Evolutionary conservation across 1,140 invertebrate species (phyloP).

Genomic region (Anagrus nilaparvatae): DNA sequence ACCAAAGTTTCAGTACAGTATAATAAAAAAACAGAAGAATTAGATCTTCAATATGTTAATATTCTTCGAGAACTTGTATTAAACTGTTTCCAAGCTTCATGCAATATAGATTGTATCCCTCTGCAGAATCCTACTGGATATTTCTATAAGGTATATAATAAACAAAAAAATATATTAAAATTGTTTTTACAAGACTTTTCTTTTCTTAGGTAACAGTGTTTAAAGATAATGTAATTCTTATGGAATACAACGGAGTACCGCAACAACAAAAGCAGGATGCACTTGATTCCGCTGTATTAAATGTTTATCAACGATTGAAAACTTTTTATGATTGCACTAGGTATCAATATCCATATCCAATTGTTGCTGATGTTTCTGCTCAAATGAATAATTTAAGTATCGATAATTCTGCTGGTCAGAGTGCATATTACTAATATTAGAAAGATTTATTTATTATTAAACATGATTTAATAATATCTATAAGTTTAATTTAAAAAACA

Average conservation of each 20-base stretch:
- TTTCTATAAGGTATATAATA: conserved; percentile 25
- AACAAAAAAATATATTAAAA: neutral
- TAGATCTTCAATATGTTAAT: conserved; percentile 12
- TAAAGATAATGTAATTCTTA: conserved; percentile 11
- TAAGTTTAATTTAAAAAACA: too few species aligned
- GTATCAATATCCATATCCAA: conserved; percentile 1
- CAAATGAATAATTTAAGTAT: conserved; percentile 14
- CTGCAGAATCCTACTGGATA: conserved; percentile 20
- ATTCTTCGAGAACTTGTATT: conserved; percentile 24
- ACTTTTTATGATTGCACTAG: conserved; percentile 1
- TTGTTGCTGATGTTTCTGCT: conserved; percentile 1
- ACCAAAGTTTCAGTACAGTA: neutral
- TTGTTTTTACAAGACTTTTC: neutral
- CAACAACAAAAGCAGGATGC: conserved; percentile 19
- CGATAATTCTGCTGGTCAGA: neutral
- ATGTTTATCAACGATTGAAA: conserved; percentile 19
- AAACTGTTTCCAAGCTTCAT: conserved; percentile 22
- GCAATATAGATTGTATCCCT: conserved; percentile 22
- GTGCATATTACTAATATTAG: too few species aligned
- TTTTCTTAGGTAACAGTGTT: conserved; percentile 20
- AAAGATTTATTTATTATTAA: too few species aligned
- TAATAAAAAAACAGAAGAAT: neutral
- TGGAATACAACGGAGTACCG: conserved; percentile 18
- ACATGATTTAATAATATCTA: too few species aligned
- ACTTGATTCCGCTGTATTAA: conserved; percentile 15